A percentile compares a stretch with the other conserved stretches of the same genome.
Conservation (phyloP, 1,140 invertebrate species). For the Microplitis mediator region DNA sequence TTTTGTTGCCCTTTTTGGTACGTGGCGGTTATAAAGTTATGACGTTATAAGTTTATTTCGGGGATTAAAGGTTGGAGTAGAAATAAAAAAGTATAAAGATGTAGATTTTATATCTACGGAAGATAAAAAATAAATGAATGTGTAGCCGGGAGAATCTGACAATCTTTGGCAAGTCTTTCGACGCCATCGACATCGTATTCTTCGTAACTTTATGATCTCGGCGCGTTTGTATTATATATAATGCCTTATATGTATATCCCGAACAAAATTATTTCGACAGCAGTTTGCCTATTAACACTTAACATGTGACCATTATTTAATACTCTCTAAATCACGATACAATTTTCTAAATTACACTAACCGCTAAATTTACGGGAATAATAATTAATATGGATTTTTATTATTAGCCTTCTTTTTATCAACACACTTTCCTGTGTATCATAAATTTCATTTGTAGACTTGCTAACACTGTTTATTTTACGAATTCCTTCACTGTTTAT, state of each 20-base stretch:
- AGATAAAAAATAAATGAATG: background rate
- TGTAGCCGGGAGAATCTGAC: background rate
- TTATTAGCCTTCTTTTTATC: background rate
- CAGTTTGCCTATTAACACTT: conserved; percentile 18
- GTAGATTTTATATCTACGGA: background rate
- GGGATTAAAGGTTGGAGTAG: too few relatives aligned
- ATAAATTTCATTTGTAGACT: background rate
- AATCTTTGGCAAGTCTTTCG: background rate
- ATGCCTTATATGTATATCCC: too few relatives aligned
- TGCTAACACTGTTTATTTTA: background rate
- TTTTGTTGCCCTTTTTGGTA: too few relatives aligned
- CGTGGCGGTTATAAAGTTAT: too few relatives aligned
- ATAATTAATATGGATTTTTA: background rate
- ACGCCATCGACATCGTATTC: conserved; percentile 15
- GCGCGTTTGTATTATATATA: background rate
- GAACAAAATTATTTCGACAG: conserved; percentile 13
- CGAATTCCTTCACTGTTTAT: background rate
- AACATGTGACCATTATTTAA: background rate
- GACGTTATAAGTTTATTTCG: too few relatives aligned
- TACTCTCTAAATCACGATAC: background rate
- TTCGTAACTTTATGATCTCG: conserved; percentile 10
- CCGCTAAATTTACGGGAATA: conserved; percentile 3
- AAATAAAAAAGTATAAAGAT: too few relatives aligned
- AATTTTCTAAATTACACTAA: background rate
- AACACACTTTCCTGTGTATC: background rate